Evolutionary conservation across 2,113 vertebrate species (phyloP).

Genomic region (Prunella fulvescens): DNA sequence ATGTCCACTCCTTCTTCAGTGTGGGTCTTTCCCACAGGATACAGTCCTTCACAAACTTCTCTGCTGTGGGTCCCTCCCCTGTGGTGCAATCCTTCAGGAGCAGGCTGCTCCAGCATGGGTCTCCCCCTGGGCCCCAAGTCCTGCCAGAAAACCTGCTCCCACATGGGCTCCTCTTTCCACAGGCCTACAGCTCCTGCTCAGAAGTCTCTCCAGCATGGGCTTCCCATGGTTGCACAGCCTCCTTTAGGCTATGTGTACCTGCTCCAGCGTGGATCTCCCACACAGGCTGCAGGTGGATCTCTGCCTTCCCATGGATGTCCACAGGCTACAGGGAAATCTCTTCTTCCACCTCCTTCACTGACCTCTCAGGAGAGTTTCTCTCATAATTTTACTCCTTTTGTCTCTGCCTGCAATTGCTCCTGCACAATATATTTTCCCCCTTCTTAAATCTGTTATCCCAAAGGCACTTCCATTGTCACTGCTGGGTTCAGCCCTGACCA

Average conservation of each 20-base stretch:
- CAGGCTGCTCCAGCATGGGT: background rate
- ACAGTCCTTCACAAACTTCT: background rate
- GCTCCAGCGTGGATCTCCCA: rapidly evolving
- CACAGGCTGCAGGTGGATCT: background rate
- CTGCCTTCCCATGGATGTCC: background rate
- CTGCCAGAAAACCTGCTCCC: background rate
- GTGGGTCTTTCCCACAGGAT: background rate
- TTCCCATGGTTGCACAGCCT: background rate
- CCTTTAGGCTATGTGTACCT: background rate
- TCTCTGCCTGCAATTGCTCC: background rate
- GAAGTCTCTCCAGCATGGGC: background rate
- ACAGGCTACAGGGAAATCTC: background rate
- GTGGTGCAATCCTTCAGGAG: too few species aligned
- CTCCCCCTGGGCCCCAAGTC: too few species aligned
- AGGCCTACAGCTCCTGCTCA: background rate
- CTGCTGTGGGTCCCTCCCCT: too few species aligned
- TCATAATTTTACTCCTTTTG: background rate
- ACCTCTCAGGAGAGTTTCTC: background rate
- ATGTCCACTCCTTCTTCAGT: background rate
- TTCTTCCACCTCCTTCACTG: background rate
- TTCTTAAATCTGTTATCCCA: background rate
- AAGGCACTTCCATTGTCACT: background rate
- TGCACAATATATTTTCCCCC: background rate
- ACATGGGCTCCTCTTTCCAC: too few species aligned
- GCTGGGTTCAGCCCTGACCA: background rate